Base-by-base conservation (phyloP, 2,888 invertebrate genomes). In the Ommatoiulus sabulosus region DNA sequence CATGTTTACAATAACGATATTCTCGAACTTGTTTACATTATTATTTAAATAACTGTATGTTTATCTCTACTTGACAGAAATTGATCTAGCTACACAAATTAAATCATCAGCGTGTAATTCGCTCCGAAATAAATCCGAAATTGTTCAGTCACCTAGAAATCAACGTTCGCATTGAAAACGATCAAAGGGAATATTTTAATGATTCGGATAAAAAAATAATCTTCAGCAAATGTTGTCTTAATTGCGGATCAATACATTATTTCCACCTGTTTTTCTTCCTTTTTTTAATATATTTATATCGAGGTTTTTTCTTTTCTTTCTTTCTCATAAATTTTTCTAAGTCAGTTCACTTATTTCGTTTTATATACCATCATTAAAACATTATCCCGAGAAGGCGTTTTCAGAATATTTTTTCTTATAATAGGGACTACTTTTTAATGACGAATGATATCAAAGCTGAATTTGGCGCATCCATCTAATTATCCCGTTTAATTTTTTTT, bases 61-160 rank as follows among this genome's bases (percentile, higher is more conserved):
- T n/a, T n/a, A n/a, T n/a, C n/a, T n/a, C n/a, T n/a, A n/a, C n/a
- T n/a, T n/a, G n/a, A n/a, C n/a, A n/a, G n/a, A n/a, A n/a, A n/a
- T n/a, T n/a, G n/a, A n/a, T n/a, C n/a, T n/a, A n/a, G n/a, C n/a
- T n/a, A n/a, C n/a, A n/a, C n/a, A n/a, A n/a, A n/a, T n/a, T n/a
- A n/a, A n/a, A n/a, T n/a, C n/a, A n/a, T n/a, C n/a, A n/a, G n/a
- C n/a, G n/a, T 52, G 52, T 15, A 52, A 52, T 52, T 52, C 52
- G 15, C 10, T 3, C 15, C 5, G 63, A 63, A n/a, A 63, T 4
- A 63, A 3, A 5, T 5, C 3, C n/a, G 63, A n/a, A 63, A 63
- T n/a, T 63, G 63, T n/a, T 63, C n/a, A n/a, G 63, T 63, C 63
- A n/a, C n/a, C 63, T 63, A 63, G 12, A 63, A 63, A 63, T n/a